Evolutionary conservation across 1,140 invertebrate genomes (phyloP).

Genomic region (Heliconius congener): DNA sequence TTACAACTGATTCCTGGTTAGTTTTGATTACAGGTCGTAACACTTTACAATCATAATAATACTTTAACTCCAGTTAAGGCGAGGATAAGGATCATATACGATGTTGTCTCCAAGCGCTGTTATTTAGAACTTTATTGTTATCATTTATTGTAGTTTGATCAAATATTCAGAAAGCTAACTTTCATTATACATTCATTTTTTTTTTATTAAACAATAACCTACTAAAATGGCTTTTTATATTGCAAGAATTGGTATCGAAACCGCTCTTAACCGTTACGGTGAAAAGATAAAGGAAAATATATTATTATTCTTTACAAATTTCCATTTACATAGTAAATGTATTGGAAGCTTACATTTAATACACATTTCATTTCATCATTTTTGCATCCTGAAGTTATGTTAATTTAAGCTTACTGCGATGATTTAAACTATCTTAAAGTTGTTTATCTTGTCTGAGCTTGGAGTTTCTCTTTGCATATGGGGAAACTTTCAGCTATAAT

Average conservation of each 20-base stretch:
- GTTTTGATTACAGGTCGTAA: slow-evolving; percentile 72
- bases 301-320: no score
- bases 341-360: no score
- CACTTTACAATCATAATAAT: slow-evolving; percentile 76
- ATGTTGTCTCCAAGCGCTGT: slow-evolving; percentile 58
- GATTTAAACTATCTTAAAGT: neutral
- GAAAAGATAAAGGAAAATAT: no score
- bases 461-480: neutral
- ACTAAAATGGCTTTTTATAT: no score
- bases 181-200: no score
- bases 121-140: slow-evolving; percentile 53
- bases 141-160: slow-evolving; percentile 45
- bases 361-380: no score
- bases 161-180: slow-evolving; percentile 1
- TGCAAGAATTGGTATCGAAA: no score
- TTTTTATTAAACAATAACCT: no score
- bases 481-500: no score
- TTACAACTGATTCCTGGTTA: slow-evolving; percentile 60
- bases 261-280: no score
- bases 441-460: neutral
- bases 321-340: no score
- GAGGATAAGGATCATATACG: slow-evolving; percentile 58
- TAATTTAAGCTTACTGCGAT: neutral
- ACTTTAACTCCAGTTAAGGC: slow-evolving; percentile 68
- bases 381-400: no score